Percentiles rank a stretch among this genome's conserved stretches.
These are phyloP conservation scores for Hypomesus transpacificus DNA, from an alignment of 2,113 vertebrate genomes.

Conservation along the genomic window DNA sequence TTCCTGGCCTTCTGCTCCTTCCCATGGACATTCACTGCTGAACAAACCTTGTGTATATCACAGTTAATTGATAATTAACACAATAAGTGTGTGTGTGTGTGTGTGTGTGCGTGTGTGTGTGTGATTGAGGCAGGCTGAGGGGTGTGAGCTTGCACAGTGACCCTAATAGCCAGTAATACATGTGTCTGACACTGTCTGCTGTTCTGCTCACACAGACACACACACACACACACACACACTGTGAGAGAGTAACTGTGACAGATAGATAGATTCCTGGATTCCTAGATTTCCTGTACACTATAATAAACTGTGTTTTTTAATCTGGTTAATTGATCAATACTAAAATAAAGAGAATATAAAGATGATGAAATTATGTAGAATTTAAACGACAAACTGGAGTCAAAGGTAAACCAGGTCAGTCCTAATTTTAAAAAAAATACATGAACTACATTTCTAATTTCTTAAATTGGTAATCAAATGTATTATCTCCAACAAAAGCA, in stretches of 20 bases:
- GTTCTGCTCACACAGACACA: not conserved
- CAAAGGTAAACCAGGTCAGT: constrained; percentile 74
- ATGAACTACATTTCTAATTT: constrained; percentile 75
- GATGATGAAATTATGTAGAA: too few relatives aligned
- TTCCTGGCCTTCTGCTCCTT: constrained; percentile 36
- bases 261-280: too few relatives aligned
- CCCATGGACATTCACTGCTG: constrained; percentile 1
- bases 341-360: constrained; percentile 52
- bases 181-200: too few relatives aligned
- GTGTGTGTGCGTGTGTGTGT: not conserved
- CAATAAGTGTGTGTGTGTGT: not conserved
- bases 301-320: constrained; percentile 59
- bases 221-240: not conserved
- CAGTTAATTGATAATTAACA: too few relatives aligned
- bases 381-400: constrained; percentile 58
- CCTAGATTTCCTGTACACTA: not conserved
- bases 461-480: constrained; percentile 70
- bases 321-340: constrained; percentile 74
- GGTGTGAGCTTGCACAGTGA: too few relatives aligned
- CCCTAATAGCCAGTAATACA: too few relatives aligned
- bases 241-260: not conserved
- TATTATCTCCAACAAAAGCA: constrained; percentile 76
- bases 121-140: not conserved
- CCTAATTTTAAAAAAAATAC: constrained; percentile 76
- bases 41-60: too few relatives aligned